Evolutionary conservation across 2,888 invertebrate genomes (phyloP), one percentile per base, ranked within the genome.

Genomic region (Drosophila anomelani): DNA sequence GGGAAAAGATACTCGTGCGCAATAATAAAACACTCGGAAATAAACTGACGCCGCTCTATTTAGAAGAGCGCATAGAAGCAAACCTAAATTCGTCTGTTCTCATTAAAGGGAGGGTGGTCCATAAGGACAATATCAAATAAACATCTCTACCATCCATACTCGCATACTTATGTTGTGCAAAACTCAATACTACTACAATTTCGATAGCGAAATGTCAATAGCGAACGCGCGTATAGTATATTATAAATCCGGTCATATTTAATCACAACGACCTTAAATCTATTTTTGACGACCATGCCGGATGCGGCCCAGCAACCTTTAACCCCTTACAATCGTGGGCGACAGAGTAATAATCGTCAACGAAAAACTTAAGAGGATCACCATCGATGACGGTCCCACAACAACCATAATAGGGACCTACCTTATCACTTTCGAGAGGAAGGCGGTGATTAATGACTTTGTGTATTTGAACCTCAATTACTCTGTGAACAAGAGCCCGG

Each of bases 11-110:
- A 15, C 15, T 15, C 34, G n/a, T 43, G n/a, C 41, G 34, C 10
- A 54, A 44, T 23, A 61, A 6, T 3, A 54, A 20, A 26, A 39
- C n/a, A 39, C 17, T 43, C 36, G 61, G 61, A 10, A 62, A 62
- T 12, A 56, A 46, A 4, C 15, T 62, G 29, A 39, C 53, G 3
- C 53, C 39, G 17, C 38, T 59, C 17, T 59, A 38, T 38, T 36
- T 29, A 20, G 20, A 59, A 59, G 29, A 59, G 49, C 26, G 58
- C 38, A 36, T 38, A 15, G 38, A 49, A 15, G 32, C 34, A 51
- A 17, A 34, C 20, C 20, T 51, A 13, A 29, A n/a, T 34, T 34
- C 17, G n/a, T 51, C 13, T 51, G 32, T 51, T 51, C 32, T 51
- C 51, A 51, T 51, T 34, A 51, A 8, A 20, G 51, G 34, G 34